phyloP scores from a whole-genome alignment of 1,140 invertebrate genomes.

The Brachionus calyciflorus region DNA sequence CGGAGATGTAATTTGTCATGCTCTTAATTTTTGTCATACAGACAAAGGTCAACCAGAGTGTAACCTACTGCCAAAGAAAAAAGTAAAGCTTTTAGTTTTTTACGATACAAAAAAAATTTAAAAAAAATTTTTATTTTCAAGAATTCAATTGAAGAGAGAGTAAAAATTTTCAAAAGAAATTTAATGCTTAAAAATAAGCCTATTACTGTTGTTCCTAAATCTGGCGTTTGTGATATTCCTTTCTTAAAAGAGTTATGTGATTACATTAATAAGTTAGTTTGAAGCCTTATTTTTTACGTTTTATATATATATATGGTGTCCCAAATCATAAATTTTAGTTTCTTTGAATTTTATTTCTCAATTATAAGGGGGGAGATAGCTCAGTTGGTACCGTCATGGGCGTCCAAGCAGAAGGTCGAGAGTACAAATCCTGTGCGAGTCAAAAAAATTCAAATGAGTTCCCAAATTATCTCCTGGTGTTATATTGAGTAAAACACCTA shows the following conservation, averaged over 20 bases:
- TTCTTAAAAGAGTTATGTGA: conserved; percentile 49
- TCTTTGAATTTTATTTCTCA: no score
- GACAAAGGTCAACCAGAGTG: conserved; percentile 50
- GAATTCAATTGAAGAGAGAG: background rate
- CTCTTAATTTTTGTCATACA: conserved; percentile 50
- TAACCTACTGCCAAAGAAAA: conserved; percentile 49
- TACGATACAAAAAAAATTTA: background rate
- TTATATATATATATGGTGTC: no score
- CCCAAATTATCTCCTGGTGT: no score
- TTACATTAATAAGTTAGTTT: conserved; percentile 44
- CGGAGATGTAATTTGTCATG: conserved; percentile 54
- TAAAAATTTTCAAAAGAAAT: background rate
- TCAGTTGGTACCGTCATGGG: no score
- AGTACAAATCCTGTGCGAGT: no score
- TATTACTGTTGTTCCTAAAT: background rate
- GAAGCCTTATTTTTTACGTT: no score
- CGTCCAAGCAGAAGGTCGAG: no score
- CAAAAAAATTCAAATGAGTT: no score
- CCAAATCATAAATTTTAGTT: no score
- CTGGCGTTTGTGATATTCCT: background rate
- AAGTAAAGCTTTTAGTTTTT: no score
- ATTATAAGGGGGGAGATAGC: no score
- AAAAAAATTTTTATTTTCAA: background rate
- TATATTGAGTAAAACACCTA: no score
- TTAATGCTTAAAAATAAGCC: background rate